These are phyloP conservation scores for Cosmopolites sordidus DNA, from an alignment of 2,888 invertebrate genomes.

Conservation along the genomic window DNA sequence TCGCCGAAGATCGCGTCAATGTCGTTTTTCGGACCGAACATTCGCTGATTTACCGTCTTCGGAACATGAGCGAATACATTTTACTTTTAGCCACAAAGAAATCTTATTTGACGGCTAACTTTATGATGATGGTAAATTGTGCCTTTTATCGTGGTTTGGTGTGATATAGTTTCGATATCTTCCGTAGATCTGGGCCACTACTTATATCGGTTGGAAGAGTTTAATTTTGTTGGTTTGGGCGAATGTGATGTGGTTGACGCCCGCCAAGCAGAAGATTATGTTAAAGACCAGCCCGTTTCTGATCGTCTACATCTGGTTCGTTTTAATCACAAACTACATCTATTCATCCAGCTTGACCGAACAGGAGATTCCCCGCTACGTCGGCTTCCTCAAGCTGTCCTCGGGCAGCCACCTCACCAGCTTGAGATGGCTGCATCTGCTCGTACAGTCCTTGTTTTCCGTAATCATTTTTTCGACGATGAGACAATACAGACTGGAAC, in stretches of 20 bases:
- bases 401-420: not conserved
- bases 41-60: not conserved
- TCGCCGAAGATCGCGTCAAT: not conserved
- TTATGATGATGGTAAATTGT: conserved; percentile 23
- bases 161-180: not conserved
- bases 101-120: conserved; percentile 18
- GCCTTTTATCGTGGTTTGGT: not conserved
- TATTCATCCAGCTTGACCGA: conserved; percentile 18
- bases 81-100: conserved; percentile 12
- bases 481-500: conserved; percentile 17
- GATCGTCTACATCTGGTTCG: conserved; percentile 18
- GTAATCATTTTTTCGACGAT: conserved; percentile 18
- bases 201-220: conserved; percentile 17
- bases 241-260: conserved; percentile 21
- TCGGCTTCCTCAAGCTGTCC: conserved; percentile 5
- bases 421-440: conserved; percentile 11
- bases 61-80: not conserved
- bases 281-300: conserved; percentile 17
- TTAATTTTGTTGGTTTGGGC: conserved; percentile 20
- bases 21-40: not conserved
- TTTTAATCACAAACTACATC: conserved; percentile 11
- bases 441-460: conserved; percentile 17
- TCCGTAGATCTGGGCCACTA: conserved; percentile 21
- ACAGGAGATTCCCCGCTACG: conserved; percentile 7
- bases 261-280: conserved; percentile 13